Evolutionary conservation across 2,888 invertebrate genomes (phyloP).

Genomic region (Junonia oenone): DNA sequence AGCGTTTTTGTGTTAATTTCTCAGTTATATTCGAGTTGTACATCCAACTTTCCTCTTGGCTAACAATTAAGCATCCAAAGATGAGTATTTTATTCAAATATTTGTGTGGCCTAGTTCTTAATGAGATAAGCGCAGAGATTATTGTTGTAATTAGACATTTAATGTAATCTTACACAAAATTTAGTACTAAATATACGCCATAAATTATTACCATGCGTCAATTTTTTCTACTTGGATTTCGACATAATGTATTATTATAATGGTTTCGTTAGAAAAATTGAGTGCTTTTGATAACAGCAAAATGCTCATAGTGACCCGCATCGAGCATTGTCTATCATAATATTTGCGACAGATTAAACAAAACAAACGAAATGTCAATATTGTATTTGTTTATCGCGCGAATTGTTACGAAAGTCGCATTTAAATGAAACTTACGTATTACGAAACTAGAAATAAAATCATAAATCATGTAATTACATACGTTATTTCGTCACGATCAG

Average conservation of each 20-base stretch:
- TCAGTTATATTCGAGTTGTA: not conserved
- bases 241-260: not conserved
- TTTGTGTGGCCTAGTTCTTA: not conserved
- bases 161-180: not conserved
- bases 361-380: not conserved
- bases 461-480: slow-evolving; percentile 2
- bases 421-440: not conserved
- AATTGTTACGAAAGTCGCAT: not conserved
- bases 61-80: slow-evolving; percentile 5
- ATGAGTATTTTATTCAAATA: slow-evolving; percentile 9
- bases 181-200: not conserved
- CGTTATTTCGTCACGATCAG: slow-evolving; percentile 2
- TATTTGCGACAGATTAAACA: not conserved
- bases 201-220: not conserved
- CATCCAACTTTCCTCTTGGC: slow-evolving; percentile 5
- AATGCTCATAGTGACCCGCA: no score
- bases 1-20: not conserved
- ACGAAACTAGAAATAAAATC: not conserved
- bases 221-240: not conserved
- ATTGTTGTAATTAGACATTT: slow-evolving; percentile 4
- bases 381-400: not conserved
- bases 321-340: no score
- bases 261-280: no score
- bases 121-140: slow-evolving; percentile 4
- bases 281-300: not conserved